Evolutionary conservation across 2,797 vertebrate species (phyloP).

Genomic region (Crocodylus rhombifer): DNA sequence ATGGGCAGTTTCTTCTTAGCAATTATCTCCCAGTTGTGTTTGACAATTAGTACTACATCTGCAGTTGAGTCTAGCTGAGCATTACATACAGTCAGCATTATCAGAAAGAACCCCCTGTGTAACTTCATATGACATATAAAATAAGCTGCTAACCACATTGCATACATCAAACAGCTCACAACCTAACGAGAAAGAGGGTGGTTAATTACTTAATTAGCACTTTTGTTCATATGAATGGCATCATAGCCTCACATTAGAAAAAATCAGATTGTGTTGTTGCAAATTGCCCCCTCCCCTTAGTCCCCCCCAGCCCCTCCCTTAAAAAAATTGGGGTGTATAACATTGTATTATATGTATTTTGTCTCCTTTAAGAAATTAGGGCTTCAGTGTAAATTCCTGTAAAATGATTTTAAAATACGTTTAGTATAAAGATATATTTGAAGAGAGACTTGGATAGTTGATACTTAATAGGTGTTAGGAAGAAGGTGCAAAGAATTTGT

Average conservation of each 20-base stretch:
- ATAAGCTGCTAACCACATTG: constrained; percentile 20
- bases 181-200: constrained; percentile 27
- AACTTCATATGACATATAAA: neutral
- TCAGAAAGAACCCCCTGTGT: neutral
- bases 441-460: fast-evolving
- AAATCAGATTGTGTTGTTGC: neutral
- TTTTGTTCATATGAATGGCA: neutral
- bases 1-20: neutral
- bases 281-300: constrained; percentile 11
- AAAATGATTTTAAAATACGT: too few relatives aligned
- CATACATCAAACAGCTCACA: constrained; percentile 19
- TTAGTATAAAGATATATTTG: neutral
- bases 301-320: neutral
- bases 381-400: too few relatives aligned
- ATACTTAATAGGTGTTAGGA: neutral
- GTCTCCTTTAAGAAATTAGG: neutral
- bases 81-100: neutral
- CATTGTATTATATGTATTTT: neutral
- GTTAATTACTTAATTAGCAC: constrained; percentile 71
- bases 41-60: constrained; percentile 25
- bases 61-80: neutral
- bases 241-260: constrained; percentile 3
- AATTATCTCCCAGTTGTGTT: neutral
- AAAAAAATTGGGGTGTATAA: constrained; percentile 19
- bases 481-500: neutral